Conservation (phyloP, 2,113 vertebrate genomes). For the Hemiscyllium ocellatum region DNA sequence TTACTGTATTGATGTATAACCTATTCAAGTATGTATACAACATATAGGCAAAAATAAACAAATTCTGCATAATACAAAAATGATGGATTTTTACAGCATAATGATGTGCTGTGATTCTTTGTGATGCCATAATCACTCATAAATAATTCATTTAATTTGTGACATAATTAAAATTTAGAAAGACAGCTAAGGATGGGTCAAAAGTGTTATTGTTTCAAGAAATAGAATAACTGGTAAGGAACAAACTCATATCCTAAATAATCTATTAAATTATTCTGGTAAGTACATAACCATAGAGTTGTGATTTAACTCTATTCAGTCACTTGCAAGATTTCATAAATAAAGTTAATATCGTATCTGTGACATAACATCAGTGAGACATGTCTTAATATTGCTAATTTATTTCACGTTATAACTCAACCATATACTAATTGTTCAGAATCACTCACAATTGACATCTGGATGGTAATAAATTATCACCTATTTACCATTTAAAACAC, state of each 20-base stretch:
- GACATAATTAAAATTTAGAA: constrained; percentile 28
- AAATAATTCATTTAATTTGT: constrained; percentile 17
- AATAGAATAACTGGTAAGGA: background rate
- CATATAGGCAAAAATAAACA: too few species aligned
- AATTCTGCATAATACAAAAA: background rate
- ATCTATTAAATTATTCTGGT: background rate
- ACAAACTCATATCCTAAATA: background rate
- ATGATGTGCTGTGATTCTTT: background rate
- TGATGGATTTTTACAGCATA: background rate
- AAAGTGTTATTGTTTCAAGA: background rate
- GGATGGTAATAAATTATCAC: background rate
- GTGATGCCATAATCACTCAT: background rate
- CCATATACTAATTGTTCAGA: background rate
- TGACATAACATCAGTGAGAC: background rate
- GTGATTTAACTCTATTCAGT: background rate
- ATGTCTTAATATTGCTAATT: background rate
- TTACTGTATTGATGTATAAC: background rate
- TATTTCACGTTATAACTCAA: background rate
- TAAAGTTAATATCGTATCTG: background rate
- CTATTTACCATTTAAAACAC: background rate
- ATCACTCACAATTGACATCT: background rate
- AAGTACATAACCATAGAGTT: background rate
- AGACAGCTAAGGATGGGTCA: background rate
- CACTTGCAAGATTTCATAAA: background rate
- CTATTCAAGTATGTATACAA: too few species aligned